These are phyloP conservation scores for Hystrix cristata DNA, from an alignment of 2,113 vertebrate species.

Conservation along the genomic window DNA sequence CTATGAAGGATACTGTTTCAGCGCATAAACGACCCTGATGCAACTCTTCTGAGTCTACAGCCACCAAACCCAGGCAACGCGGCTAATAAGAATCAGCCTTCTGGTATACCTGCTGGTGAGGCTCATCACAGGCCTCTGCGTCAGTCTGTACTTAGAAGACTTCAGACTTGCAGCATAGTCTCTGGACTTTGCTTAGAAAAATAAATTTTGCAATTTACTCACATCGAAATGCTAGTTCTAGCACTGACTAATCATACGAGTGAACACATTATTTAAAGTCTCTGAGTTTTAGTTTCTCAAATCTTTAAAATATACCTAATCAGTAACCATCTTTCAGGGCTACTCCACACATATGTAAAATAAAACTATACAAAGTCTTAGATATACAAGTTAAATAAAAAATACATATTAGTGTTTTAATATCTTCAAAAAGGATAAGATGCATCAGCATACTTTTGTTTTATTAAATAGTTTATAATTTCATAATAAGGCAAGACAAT, in stretches of 20 bases:
- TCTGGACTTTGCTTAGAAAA: neutral
- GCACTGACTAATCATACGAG: neutral
- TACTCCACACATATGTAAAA: neutral
- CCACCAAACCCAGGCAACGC: neutral
- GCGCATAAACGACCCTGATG: neutral
- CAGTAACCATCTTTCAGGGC: neutral
- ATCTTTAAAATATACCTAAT: slow-evolving; percentile 17
- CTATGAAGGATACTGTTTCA: neutral
- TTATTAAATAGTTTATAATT: too few species aligned
- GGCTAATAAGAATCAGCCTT: neutral
- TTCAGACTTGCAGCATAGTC: neutral
- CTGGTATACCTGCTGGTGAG: neutral
- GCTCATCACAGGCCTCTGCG: neutral
- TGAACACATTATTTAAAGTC: neutral
- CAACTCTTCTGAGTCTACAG: neutral
- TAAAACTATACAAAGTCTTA: neutral
- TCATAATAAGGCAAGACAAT: too few species aligned
- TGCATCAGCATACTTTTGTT: too few species aligned
- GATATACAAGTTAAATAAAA: too few species aligned
- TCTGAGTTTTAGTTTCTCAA: neutral
- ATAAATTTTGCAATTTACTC: neutral
- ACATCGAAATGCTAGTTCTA: neutral
- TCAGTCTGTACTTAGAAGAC: neutral
- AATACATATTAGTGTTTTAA: too few species aligned
- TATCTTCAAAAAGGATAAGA: too few species aligned